Base-by-base conservation (phyloP, 2,797 vertebrate species). In the Sylvia borin region DNA sequence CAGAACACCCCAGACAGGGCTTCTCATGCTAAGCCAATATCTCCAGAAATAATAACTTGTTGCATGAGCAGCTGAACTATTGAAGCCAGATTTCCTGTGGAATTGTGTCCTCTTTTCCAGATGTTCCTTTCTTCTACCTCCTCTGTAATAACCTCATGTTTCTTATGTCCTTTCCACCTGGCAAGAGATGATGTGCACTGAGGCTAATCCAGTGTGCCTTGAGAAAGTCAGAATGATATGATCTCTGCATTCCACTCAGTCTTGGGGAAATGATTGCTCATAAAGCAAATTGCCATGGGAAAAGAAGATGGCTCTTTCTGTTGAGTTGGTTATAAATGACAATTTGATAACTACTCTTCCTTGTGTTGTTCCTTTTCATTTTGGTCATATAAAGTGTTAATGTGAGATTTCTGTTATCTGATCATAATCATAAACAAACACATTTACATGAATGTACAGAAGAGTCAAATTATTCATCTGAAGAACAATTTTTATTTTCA, bases 91-190 rank as follows among this genome's bases (percentile, higher is more conserved):
- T 95, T 97, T 96, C 95, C 90, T 86, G 85, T 86, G 77, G 77
- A 95, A 95, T 79, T 7, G 4, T 95, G 92, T 95, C 85, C 36
- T 95, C 73, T 95, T 94, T 96, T 94, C 95, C 94, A 97, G 93
- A 96, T 95, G 93, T 96, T 95, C 54, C 36, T 84, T 93, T 93
- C 73, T 92, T 90, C 73, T 90, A 45, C 66, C 67, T 93, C 83
- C 51, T 92, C 47, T 0, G 0, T 86, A 95, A 92, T 76, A 97
- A 92, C 92, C 42, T 86, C 70, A 17, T 81, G 88, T 78, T 95
- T 92, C 93, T 95, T 90, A 92, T 68, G 96, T 93, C 90, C 90
- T 90, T 95, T 94, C 95, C 92, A 95, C 94, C 93, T 97, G 93
- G 92, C 90, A 95, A 95, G 79, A 86, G 40, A 88, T 70, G 62